These are phyloP conservation scores for Hedya salicella DNA, from an alignment of 2,888 invertebrate species.

Conservation along the genomic window DNA sequence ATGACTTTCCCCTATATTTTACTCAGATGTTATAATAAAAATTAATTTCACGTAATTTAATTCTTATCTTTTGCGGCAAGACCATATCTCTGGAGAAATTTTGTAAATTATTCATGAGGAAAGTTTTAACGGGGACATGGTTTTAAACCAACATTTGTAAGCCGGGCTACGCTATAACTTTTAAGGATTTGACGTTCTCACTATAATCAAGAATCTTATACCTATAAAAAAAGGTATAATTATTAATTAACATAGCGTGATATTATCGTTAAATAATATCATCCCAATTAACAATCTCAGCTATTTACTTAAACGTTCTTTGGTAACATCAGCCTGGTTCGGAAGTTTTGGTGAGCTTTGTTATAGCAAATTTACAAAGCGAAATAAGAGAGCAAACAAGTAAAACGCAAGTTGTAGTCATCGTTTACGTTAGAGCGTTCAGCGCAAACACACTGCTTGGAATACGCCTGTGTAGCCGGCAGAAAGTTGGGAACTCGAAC, in stretches of 20 bases:
- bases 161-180: constrained; percentile 69
- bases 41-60: constrained; percentile 80
- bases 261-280: constrained; percentile 43
- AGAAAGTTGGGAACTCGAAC: constrained; percentile 66
- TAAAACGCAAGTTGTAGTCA: constrained; percentile 63
- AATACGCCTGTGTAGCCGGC: constrained; percentile 62
- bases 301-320: constrained; percentile 52
- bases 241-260: constrained; percentile 13
- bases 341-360: constrained; percentile 62
- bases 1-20: constrained; percentile 75
- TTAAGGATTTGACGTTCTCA: constrained; percentile 50
- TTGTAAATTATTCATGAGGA: constrained; percentile 84
- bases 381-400: constrained; percentile 72
- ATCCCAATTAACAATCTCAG: constrained; percentile 45
- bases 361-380: constrained; percentile 67
- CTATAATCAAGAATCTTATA: constrained; percentile 16
- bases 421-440: constrained; percentile 71
- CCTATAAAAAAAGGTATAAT: constrained; percentile 3
- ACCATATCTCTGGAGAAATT: constrained; percentile 82
- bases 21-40: constrained; percentile 75
- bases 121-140: constrained; percentile 83
- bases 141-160: constrained; percentile 83
- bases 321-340: constrained; percentile 54
- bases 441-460: constrained; percentile 62
- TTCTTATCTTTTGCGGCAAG: constrained; percentile 80